phyloP scores from a whole-genome alignment of 2,797 vertebrate genomes.

The Salmo trutta region DNA sequence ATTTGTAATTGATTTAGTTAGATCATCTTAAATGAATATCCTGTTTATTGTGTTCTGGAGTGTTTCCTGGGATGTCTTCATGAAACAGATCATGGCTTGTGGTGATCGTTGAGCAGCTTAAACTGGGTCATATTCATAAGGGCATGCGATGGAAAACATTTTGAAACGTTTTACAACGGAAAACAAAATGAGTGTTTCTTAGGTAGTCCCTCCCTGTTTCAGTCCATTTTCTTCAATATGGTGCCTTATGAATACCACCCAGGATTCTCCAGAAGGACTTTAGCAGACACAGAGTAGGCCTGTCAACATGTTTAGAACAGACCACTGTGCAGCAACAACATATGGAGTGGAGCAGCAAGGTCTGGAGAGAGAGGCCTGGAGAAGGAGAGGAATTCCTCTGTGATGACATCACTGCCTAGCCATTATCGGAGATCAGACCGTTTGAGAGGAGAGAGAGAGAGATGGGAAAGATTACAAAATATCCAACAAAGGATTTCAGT shows the following conservation, averaged over 20 bases:
- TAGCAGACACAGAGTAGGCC: conserved; percentile 20
- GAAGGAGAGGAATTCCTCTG: conserved; percentile 44
- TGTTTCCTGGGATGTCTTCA: not conserved
- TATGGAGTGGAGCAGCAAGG: not conserved
- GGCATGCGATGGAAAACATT: not conserved
- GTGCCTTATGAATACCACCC: too few relatives aligned
- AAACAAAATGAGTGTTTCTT: too few relatives aligned
- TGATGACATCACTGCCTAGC: conserved; percentile 61
- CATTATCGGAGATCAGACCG: conserved; percentile 46
- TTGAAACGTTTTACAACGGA: too few relatives aligned
- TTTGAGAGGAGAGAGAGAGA: conserved; percentile 30
- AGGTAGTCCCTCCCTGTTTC: too few relatives aligned
- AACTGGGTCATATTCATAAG: not conserved
- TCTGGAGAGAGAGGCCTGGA: conserved; percentile 24
- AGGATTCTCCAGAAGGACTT: conserved; percentile 20
- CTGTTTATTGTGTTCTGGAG: conserved; percentile 11
- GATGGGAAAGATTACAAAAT: conserved; percentile 22
- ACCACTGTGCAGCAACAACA: conserved; percentile 30
- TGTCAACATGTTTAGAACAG: conserved; percentile 19
- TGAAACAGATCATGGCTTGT: not conserved
- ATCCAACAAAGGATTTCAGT: conserved; percentile 29
- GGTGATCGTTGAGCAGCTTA: not conserved
- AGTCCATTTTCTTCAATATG: too few relatives aligned
- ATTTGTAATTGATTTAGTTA: conserved; percentile 1
- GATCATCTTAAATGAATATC: not conserved